phyloP scores from a whole-genome alignment of 2,888 invertebrate genomes.

The Machimus atricapillus region DNA sequence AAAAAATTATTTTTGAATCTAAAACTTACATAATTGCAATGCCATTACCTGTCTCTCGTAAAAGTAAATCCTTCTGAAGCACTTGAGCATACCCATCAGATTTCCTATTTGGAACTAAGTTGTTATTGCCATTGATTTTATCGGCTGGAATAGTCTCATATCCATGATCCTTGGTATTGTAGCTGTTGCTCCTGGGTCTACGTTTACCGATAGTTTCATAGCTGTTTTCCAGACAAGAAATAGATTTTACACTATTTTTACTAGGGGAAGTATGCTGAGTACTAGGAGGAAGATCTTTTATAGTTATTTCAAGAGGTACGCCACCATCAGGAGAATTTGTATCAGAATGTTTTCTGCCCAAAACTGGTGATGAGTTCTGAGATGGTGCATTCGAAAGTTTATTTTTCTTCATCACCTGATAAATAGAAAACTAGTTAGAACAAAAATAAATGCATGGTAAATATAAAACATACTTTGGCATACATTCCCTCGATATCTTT shows the following conservation, averaged over 20 bases:
- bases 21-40: background rate
- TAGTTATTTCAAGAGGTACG: conserved; percentile 41
- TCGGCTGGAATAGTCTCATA: conserved; percentile 68
- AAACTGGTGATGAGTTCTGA: conserved; percentile 57
- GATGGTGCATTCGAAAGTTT: conserved; percentile 59
- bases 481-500: conserved; percentile 88
- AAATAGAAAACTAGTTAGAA: background rate
- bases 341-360: conserved; percentile 52
- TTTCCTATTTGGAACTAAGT: conserved; percentile 57
- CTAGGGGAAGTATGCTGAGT: conserved; percentile 53
- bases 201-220: conserved; percentile 69
- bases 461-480: conserved; percentile 74
- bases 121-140: conserved; percentile 50
- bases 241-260: conserved; percentile 64
- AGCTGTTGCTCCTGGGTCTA: conserved; percentile 61
- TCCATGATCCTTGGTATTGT: conserved; percentile 66
- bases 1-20: conserved; percentile 44
- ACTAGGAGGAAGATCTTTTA: conserved; percentile 49
- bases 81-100: conserved; percentile 60
- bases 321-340: conserved; percentile 26
- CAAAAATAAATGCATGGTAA: background rate
- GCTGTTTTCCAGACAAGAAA: conserved; percentile 62
- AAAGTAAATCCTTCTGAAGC: background rate
- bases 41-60: background rate
- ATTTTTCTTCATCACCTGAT: conserved; percentile 62